Conservation (phyloP, 23 tunicate species). For the Phallusia fumigata region DNA sequence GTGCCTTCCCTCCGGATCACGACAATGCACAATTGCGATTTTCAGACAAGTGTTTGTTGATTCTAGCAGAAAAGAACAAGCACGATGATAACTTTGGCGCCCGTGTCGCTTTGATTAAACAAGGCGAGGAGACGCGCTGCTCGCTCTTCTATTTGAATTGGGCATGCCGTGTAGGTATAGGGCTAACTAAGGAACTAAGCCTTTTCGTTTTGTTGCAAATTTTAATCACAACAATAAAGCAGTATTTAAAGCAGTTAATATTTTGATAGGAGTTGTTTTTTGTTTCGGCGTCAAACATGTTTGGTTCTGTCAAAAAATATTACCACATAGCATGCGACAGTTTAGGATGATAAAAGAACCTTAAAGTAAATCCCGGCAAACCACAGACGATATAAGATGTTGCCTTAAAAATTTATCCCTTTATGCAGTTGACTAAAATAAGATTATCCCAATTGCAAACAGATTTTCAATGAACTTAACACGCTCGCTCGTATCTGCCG, state of each 20-base stretch:
- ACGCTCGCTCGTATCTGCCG: not conserved
- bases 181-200: no score
- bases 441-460: not conserved
- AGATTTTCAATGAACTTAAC: not conserved
- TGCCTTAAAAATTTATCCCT: no score
- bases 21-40: conserved; percentile 15
- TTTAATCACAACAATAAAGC: no score
- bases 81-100: conserved; percentile 14
- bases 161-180: not conserved
- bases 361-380: no score
- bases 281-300: no score
- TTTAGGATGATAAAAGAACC: no score
- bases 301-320: no score
- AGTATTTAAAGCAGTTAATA: no score
- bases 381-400: no score
- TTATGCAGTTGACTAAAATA: not conserved
- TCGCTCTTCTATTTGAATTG: not conserved
- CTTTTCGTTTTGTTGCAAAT: no score
- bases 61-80: conserved; percentile 3
- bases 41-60: conserved; percentile 1
- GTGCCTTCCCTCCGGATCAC: conserved; percentile 1
- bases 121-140: not conserved
- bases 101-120: conserved; percentile 14
- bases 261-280: no score
- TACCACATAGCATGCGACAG: no score